These are phyloP conservation scores for Cygnus buccinator DNA, from an alignment of 2,113 vertebrate species.

Conservation along the genomic window DNA sequence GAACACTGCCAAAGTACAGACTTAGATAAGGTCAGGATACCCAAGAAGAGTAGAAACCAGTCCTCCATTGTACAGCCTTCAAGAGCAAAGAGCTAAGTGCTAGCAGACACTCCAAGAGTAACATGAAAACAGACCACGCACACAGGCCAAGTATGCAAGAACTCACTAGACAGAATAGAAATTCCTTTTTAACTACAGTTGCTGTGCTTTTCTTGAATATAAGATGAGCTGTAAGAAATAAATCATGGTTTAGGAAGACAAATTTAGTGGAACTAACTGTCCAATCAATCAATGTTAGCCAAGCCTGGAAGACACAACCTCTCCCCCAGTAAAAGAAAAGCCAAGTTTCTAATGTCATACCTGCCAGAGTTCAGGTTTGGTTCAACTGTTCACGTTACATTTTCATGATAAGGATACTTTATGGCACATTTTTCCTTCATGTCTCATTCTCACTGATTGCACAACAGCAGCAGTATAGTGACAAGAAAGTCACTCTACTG, in stretches of 20 bases:
- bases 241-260: background rate
- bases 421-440: background rate
- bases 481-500: background rate
- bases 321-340: background rate
- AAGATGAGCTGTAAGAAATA: background rate
- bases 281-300: background rate
- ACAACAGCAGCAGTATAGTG: background rate
- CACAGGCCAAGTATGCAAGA: background rate
- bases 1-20: background rate
- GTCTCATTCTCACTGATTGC: background rate
- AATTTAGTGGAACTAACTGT: background rate
- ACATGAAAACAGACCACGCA: background rate
- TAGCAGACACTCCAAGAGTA: background rate
- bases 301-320: background rate
- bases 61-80: background rate
- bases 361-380: background rate
- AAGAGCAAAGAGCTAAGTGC: background rate
- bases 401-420: background rate
- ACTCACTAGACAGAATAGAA: background rate
- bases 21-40: background rate
- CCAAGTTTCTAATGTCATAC: background rate
- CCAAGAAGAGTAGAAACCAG: accelerated
- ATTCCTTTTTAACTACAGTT: background rate
- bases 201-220: background rate
- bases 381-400: background rate